Percentiles rank a stretch among this genome's conserved stretches.
Conservation (phyloP, 2,888 invertebrate genomes). For the Octodonta nipae region DNA sequence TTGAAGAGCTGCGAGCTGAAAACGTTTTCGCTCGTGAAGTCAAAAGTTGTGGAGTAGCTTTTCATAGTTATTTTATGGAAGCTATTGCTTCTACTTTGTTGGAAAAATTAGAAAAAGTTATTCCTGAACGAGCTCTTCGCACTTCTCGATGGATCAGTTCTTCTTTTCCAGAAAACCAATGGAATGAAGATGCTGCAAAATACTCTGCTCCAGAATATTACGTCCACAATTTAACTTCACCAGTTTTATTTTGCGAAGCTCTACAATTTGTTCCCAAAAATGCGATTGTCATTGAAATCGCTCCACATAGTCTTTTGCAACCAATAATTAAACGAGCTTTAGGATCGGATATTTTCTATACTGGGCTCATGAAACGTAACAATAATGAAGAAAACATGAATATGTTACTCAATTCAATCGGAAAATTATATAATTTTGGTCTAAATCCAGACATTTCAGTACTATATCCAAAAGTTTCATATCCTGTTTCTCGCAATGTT, state of each 20-base stretch:
- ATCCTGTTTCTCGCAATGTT: conserved; percentile 83
- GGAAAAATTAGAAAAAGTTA: conserved; percentile 64
- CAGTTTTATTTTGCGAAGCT: conserved; percentile 85
- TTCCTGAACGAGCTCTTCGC: conserved; percentile 66
- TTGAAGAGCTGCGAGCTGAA: conserved; percentile 55
- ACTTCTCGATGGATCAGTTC: conserved; percentile 81
- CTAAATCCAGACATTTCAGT: conserved; percentile 58
- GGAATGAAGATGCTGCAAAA: conserved; percentile 65
- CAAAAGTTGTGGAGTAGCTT: conserved; percentile 79
- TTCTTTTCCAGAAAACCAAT: conserved; percentile 75
- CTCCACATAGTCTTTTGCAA: conserved; percentile 88
- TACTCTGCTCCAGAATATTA: conserved; percentile 86
- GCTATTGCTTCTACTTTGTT: conserved; percentile 71
- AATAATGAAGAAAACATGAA: conserved; percentile 11
- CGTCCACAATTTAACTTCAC: conserved; percentile 87
- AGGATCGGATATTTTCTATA: conserved; percentile 56
- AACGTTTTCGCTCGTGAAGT: conserved; percentile 75
- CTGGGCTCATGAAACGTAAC: conserved; percentile 80
- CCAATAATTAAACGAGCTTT: conserved; percentile 82
- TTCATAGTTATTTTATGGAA: conserved; percentile 85
- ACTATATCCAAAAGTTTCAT: conserved; percentile 62
- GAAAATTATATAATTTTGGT: conserved; percentile 65
- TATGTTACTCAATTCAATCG: too few species aligned
- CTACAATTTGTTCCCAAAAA: conserved; percentile 71
- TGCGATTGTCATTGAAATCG: conserved; percentile 83